Percentiles rank a stretch among this genome's conserved stretches.
Evolutionary conservation across 2,797 vertebrate genomes (phyloP).

Genomic region (Petrocephalus sullivani): DNA sequence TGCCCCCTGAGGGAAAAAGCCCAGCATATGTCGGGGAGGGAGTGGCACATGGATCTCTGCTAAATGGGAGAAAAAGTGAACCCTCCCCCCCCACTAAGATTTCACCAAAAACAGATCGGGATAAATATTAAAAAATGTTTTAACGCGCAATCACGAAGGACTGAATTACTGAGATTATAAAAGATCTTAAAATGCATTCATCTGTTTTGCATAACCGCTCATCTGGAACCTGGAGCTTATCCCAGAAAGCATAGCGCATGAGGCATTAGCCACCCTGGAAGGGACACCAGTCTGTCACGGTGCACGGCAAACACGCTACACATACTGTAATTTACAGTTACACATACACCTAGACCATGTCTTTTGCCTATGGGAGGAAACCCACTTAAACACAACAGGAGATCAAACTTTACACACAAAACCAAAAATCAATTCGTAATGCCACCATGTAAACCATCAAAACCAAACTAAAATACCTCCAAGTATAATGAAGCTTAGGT

Average conservation of each 20-base stretch:
- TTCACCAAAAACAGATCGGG: neutral
- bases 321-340: neutral
- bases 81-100: neutral
- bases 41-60: neutral
- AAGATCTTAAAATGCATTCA: constrained; percentile 1
- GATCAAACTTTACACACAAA: neutral
- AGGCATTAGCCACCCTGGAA: neutral
- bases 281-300: neutral
- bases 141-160: neutral
- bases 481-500: neutral
- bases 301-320: neutral
- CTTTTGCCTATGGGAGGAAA: neutral
- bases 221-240: neutral
- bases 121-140: neutral
- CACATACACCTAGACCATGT: neutral
- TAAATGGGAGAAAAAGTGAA: neutral
- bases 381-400: neutral
- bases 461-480: neutral
- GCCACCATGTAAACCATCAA: neutral
- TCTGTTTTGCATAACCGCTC: neutral
- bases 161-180: neutral
- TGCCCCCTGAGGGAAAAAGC: neutral
- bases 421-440: neutral
- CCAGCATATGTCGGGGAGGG: neutral
- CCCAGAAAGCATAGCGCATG: neutral